Conservation (phyloP, 2,113 vertebrate species). For the Tonatia bakeri region DNA sequence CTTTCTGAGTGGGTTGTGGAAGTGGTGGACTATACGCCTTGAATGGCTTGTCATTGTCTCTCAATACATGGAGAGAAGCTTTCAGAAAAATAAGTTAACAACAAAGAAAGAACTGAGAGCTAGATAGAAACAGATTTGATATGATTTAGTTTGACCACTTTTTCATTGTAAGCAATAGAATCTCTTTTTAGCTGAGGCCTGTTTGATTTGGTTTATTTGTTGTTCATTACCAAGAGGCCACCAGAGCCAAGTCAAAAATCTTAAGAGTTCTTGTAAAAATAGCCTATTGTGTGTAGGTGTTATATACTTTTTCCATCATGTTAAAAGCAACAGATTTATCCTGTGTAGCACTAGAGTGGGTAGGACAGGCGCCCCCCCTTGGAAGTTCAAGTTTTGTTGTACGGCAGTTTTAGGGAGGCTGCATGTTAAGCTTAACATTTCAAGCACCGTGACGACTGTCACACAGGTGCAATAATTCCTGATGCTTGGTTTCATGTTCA, state of each 20-base stretch:
- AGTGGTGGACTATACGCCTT: background rate
- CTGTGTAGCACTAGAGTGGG: conserved; percentile 15
- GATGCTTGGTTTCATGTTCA: conserved; percentile 79
- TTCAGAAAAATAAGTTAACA: background rate
- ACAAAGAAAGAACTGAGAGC: background rate
- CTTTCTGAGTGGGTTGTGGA: background rate
- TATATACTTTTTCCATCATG: background rate
- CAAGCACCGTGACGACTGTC: conserved; percentile 82
- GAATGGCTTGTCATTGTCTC: background rate
- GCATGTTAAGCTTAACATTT: conserved; percentile 78
- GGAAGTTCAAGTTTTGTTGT: conserved; percentile 82
- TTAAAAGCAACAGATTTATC: background rate
- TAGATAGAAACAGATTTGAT: background rate
- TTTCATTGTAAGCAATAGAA: background rate
- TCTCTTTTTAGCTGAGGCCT: background rate
- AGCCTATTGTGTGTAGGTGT: background rate
- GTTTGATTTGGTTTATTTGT: background rate
- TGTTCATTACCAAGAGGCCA: background rate
- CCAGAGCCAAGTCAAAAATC: background rate
- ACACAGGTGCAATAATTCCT: conserved; percentile 83
- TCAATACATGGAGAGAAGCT: background rate
- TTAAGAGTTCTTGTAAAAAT: conserved; percentile 1
- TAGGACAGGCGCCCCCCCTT: conserved; percentile 62
- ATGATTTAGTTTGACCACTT: background rate
- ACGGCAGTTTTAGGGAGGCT: conserved; percentile 74